Percentiles rank a stretch among this genome's conserved stretches.
phyloP scores from a whole-genome alignment of 2,888 invertebrate genomes.

The Ophion ellenae region DNA sequence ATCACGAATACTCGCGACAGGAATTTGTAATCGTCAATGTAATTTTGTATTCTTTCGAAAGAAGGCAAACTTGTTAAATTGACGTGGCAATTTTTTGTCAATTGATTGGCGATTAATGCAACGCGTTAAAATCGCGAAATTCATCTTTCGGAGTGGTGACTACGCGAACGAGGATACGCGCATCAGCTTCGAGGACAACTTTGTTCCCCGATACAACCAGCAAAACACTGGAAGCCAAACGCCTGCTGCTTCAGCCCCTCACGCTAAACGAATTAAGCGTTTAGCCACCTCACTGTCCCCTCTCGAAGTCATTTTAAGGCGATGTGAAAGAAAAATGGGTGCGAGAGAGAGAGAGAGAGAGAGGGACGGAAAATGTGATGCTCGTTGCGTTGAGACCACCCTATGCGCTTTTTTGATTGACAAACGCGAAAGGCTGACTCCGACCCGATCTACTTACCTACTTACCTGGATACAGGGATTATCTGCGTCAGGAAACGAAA shows the following conservation, averaged over 20 bases:
- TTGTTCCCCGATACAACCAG: constrained; percentile 30
- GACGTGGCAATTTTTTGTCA: background rate
- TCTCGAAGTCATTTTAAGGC: constrained; percentile 36
- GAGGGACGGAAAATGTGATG: background rate
- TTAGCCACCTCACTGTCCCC: constrained; percentile 73
- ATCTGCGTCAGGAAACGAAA: constrained; percentile 1
- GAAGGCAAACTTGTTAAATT: background rate
- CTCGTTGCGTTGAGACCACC: background rate
- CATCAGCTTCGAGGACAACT: constrained; percentile 44
- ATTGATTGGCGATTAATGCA: constrained; percentile 1
- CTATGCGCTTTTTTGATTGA: constrained; percentile 51
- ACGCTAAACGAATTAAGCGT: constrained; percentile 80
- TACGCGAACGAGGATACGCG: constrained; percentile 27
- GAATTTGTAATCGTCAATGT: background rate
- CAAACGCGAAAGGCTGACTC: constrained; percentile 40
- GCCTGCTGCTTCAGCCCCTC: constrained; percentile 61
- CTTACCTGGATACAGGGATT: constrained; percentile 19
- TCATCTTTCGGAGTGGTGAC: constrained; percentile 14
- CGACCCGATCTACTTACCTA: constrained; percentile 5
- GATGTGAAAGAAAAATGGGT: background rate
- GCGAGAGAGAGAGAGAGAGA: background rate
- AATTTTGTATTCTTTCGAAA: background rate
- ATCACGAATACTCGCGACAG: background rate
- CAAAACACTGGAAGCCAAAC: constrained; percentile 63
- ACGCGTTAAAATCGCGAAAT: background rate